Base-by-base conservation (phyloP, 2,797 vertebrate species). In the Sarcophilus harrisii region DNA sequence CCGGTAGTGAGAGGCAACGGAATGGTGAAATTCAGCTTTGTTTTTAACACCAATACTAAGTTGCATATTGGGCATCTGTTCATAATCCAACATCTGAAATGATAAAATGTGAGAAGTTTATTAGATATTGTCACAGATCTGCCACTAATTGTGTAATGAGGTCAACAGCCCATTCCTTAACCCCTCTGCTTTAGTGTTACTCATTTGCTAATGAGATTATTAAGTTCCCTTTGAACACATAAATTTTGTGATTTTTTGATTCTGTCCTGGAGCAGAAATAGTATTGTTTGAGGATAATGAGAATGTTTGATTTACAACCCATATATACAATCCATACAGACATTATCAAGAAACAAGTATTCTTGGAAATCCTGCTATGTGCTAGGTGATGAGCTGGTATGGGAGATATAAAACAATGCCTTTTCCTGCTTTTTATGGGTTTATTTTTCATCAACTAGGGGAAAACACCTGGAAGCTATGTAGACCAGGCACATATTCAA, bases 61-160 rank as follows among this genome's bases (percentile, higher is more conserved):
- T 0, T 99, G 96, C 62, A 99, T 95, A 89, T 94, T 91, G 95
- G 99, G 98, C 8, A 99, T 60, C 1, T 99, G 95, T 98, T 99
- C 99, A 95, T 99, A 99, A 98, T 99, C 98, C 94, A 99, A 98
- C 96, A 97, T 99, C 98, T 99, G 96, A 98, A 98, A 96, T 93
- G 32, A 81, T 0, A 95, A 97, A 96, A 98, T 94, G 60, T 97
- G 95, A 98, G 91, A 97, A 55, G 21, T 16, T 91, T 38, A 30
- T 57, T 30, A 90, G 5, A 57, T 55, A 57, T 57, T 52, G 52
- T 29, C 30, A 10, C 13, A 90, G 38, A 49, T 87, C 38, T 87
- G 45, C 73, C 24, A 28, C 21, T 87, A 27, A 87, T 12, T 27
- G 38, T 45, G 9, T 9, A 45, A 81, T 0, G 6, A 24, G 2